Evolutionary conservation across 2,797 vertebrate genomes (phyloP), one percentile per base, ranked within the genome.

Genomic region (Chromis chromis): DNA sequence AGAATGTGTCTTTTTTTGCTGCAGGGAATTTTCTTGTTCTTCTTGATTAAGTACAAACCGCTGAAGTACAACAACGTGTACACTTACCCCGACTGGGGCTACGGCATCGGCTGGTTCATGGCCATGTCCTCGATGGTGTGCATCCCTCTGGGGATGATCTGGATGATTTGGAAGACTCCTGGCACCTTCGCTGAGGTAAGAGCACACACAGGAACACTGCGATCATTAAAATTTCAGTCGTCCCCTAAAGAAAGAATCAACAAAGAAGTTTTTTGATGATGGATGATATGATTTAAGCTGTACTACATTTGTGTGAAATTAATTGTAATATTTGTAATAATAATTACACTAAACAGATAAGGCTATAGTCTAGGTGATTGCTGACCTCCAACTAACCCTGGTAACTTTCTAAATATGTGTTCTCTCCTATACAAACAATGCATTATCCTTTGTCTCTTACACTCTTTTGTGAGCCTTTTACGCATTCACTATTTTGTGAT

Each of bases 21-120:
- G 19, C 90, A 99, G 98, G 96, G 90, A 14, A 99, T 98, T 86
- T 99, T 99, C 92, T 95, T 99, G 71, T 99, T 99, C 89, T 99
- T 99, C 93, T 88, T 99, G 90, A 97, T 99, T 86, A 99, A 97
- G 80, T 99, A 99, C 90, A 99, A 98, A 78, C 98, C 98, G 0
- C 92, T 99, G 80, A 99, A 98, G 85, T 99, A 99, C 91, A 99
- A 99, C 92, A 99, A 99, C 0, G 78, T 97, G 42, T 99, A 99
- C 86, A 96, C 92, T 2, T 99, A 99, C 80, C 98, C 98, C 0
- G 93, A 97, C 91, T 99, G 98, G 98, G 98, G 98, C 77, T 98
- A 99, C 0, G 96, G 96, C 2, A 97, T 99, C 1, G 98, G 98
- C 17, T 99, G 98, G 98, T 96, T 97, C 91, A 99, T 99, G 97